These are phyloP conservation scores for Rhabdornis inornatus DNA, from an alignment of 2,113 vertebrate genomes.

Conservation along the genomic window DNA sequence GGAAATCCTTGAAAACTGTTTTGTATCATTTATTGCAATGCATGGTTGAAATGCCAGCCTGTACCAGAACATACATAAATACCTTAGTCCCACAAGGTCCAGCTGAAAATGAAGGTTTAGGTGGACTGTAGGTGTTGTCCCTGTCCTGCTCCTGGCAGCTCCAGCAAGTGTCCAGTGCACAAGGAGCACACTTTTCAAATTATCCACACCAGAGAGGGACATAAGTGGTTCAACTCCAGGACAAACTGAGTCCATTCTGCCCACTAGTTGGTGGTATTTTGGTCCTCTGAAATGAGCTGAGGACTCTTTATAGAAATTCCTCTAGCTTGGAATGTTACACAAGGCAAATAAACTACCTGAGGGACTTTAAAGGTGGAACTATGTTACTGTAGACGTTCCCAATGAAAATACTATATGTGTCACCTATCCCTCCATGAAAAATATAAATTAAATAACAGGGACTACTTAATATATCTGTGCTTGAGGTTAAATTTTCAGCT, in stretches of 20 bases:
- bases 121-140: too few relatives aligned
- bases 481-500: background rate
- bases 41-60: background rate
- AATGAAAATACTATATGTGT: background rate
- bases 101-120: background rate
- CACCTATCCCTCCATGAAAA: background rate
- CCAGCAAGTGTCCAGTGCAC: background rate
- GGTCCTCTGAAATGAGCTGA: background rate
- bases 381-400: background rate
- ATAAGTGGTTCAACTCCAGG: background rate
- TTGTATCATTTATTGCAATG: background rate
- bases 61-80: background rate
- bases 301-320: background rate
- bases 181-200: background rate
- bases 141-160: background rate
- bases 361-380: background rate
- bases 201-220: background rate
- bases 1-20: background rate
- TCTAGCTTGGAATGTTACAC: background rate
- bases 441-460: background rate
- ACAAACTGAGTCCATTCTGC: background rate
- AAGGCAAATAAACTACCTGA: background rate
- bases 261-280: background rate
- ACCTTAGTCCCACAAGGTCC: background rate
- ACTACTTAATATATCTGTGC: background rate